These are phyloP conservation scores for Potamarius usumacintae DNA, from an alignment of 2,113 vertebrate genomes.

Conservation along the genomic window DNA sequence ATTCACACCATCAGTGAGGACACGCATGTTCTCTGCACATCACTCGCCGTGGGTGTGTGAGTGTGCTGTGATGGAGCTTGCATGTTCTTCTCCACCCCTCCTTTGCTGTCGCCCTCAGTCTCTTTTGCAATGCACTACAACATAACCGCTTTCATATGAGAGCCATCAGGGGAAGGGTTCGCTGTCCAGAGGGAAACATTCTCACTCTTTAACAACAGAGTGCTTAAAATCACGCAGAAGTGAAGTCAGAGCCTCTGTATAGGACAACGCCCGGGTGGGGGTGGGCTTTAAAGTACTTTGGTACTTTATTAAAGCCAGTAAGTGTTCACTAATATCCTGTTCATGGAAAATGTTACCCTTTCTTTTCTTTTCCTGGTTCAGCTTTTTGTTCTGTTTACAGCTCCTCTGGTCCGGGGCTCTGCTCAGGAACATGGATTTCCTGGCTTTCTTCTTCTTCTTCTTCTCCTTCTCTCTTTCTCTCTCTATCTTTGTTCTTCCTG, in stretches of 20 bases:
- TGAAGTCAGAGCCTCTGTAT: not conserved
- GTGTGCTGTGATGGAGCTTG: constrained; percentile 22
- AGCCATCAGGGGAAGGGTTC: constrained; percentile 9
- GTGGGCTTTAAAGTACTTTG: not conserved
- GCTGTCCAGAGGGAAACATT: not conserved
- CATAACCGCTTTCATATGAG: constrained; percentile 15
- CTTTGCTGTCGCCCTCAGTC: constrained; percentile 10
- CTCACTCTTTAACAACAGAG: constrained; percentile 27
- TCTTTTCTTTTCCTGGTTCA: constrained; percentile 11
- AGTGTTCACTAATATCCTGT: constrained; percentile 36
- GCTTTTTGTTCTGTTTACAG: not conserved
- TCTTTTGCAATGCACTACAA: not conserved
- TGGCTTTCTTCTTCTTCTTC: constrained; percentile 15
- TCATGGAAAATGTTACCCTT: constrained; percentile 32
- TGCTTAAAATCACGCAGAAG: constrained; percentile 2
- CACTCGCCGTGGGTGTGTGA: not conserved
- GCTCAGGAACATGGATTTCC: not conserved
- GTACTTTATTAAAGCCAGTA: constrained; percentile 12
- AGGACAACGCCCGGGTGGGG: not conserved
- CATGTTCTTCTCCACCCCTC: constrained; percentile 1
- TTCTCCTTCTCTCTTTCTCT: not conserved
- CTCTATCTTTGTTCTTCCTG: not conserved
- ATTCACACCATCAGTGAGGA: constrained; percentile 20
- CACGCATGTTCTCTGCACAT: constrained; percentile 36
- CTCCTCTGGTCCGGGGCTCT: constrained; percentile 19